Conservation (phyloP, 1,140 invertebrate species). For the Diorhabda sublineata region DNA sequence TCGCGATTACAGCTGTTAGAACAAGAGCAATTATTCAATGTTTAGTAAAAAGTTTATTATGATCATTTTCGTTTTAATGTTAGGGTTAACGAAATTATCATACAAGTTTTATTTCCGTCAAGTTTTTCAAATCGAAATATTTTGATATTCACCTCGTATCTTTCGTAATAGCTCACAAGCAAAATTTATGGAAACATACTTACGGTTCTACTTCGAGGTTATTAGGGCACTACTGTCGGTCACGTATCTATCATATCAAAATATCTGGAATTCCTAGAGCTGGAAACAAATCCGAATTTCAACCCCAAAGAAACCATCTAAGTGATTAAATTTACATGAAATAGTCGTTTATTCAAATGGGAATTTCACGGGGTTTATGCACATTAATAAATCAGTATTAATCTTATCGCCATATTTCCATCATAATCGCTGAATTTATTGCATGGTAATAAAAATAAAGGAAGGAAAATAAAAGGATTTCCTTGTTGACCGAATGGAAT, state of each 20-base stretch:
- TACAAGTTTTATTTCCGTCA: no score
- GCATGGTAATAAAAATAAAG: conserved; percentile 4
- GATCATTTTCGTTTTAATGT: no score
- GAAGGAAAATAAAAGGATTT: conserved; percentile 7
- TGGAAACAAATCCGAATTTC: not conserved
- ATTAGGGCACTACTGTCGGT: not conserved
- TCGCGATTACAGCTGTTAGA: no score
- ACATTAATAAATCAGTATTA: conserved; percentile 21
- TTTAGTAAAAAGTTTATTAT: no score
- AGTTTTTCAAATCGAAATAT: no score
- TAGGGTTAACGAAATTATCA: no score
- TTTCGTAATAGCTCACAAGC: no score
- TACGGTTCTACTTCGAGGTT: not conserved
- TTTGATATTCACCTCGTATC: no score
- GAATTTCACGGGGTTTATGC: conserved; percentile 21
- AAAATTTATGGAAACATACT: no score
- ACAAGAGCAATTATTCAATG: no score
- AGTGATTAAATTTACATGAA: conserved; percentile 23
- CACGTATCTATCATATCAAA: not conserved
- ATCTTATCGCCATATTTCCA: conserved; percentile 22
- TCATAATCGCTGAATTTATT: conserved; percentile 18
- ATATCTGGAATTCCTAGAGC: not conserved
- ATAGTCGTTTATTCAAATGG: conserved; percentile 17
- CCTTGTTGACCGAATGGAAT: not conserved
- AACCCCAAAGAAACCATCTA: conserved; percentile 7